These are phyloP conservation scores for Agrochola macilenta DNA, from an alignment of 2,888 invertebrate species.

Conservation along the genomic window DNA sequence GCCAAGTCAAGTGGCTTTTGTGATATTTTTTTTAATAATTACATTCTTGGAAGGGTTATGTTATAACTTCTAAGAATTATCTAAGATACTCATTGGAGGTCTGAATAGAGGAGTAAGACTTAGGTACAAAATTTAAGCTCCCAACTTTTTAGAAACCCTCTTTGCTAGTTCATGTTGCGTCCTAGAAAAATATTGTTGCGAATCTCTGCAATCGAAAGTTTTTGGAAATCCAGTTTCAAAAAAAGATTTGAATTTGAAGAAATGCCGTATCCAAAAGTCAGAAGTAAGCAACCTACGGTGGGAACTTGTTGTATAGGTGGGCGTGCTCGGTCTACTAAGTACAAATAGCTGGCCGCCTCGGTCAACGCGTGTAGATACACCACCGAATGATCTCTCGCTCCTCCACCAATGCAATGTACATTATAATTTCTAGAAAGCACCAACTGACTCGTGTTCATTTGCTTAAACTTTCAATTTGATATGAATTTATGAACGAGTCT, in stretches of 20 bases:
- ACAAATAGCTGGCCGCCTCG: constrained; percentile 77
- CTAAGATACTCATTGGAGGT: not conserved
- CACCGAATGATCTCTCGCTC: constrained; percentile 72
- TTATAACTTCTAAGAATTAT: not conserved
- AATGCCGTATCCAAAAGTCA: constrained; percentile 69
- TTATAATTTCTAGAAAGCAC: constrained; percentile 87
- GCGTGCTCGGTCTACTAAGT: constrained; percentile 83
- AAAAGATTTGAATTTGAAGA: not conserved
- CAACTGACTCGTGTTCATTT: constrained; percentile 82
- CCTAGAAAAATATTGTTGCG: not conserved
- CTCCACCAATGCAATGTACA: constrained; percentile 74
- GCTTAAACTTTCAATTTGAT: constrained; percentile 88
- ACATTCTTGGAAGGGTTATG: not conserved
- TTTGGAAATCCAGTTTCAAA: not conserved
- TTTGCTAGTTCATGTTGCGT: not conserved
- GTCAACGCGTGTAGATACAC: constrained; percentile 73
- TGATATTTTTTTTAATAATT: not conserved
- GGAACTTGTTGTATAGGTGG: constrained; percentile 73
- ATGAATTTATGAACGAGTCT: constrained; percentile 80
- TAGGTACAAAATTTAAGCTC: not conserved
- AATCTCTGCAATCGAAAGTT: not conserved
- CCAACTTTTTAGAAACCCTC: not conserved
- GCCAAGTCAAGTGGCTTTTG: not conserved
- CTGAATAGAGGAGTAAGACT: not conserved
- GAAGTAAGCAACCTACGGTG: constrained; percentile 29